phyloP scores from a whole-genome alignment of 2,888 invertebrate species.

The Drosophila mettleri region DNA sequence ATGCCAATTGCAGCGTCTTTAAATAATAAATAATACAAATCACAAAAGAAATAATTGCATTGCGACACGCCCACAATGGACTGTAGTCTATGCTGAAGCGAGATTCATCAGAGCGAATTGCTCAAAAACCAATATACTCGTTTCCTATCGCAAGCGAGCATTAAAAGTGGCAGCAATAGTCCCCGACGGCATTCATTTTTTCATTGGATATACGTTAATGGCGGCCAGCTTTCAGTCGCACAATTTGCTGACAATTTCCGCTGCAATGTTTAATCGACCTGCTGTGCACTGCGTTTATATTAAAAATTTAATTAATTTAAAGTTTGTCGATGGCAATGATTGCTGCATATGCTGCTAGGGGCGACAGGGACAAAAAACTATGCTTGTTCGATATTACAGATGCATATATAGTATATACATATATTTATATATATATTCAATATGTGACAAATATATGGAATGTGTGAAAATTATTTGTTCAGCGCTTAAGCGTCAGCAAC shows the following conservation, averaged over 20 bases:
- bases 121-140: background rate
- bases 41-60: background rate
- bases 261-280: slow-evolving; percentile 17
- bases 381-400: slow-evolving; percentile 1
- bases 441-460: slow-evolving; percentile 16
- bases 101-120: background rate
- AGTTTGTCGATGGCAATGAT: slow-evolving; percentile 60
- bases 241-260: slow-evolving; percentile 74
- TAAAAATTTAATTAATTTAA: slow-evolving; percentile 73
- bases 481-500: slow-evolving; percentile 45
- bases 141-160: background rate
- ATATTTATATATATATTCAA: background rate
- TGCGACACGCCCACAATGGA: too few relatives aligned
- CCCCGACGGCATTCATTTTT: slow-evolving; percentile 45
- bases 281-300: slow-evolving; percentile 53
- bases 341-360: slow-evolving; percentile 6
- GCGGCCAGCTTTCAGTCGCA: slow-evolving; percentile 29
- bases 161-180: background rate
- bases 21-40: background rate
- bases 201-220: slow-evolving; percentile 47
- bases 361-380: background rate
- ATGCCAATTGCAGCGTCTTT: too few relatives aligned
- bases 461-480: slow-evolving; percentile 38
- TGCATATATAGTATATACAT: background rate
- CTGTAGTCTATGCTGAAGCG: too few relatives aligned